phyloP scores from a whole-genome alignment of 2,888 invertebrate genomes.

The Chorisops tibialis region DNA sequence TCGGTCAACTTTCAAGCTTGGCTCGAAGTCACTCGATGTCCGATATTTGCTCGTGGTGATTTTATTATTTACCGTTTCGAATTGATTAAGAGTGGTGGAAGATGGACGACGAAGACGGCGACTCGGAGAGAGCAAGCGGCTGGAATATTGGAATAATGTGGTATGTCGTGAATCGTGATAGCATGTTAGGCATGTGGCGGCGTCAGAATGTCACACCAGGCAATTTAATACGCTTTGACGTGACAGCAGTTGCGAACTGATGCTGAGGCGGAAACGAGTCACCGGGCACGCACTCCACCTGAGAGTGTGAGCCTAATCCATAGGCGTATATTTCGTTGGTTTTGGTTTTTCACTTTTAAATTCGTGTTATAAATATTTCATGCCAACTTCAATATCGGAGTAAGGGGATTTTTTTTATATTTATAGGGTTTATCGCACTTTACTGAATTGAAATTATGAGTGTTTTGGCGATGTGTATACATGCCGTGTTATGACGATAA shows the following conservation, averaged over 20 bases:
- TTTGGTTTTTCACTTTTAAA: constrained; percentile 10
- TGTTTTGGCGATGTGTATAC: too few species aligned
- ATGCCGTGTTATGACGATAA: too few species aligned
- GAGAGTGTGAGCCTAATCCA: background rate
- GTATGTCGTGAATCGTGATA: too few species aligned
- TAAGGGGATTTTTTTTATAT: background rate
- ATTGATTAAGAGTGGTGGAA: too few species aligned
- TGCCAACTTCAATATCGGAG: constrained; percentile 16
- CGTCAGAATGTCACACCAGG: constrained; percentile 32
- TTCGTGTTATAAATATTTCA: constrained; percentile 31
- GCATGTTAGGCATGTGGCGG: constrained; percentile 20
- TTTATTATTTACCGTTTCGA: too few species aligned
- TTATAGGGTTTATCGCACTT: too few species aligned
- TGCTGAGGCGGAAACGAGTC: constrained; percentile 30
- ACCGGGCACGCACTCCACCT: constrained; percentile 30
- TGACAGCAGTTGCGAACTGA: constrained; percentile 32
- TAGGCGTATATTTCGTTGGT: constrained; percentile 2
- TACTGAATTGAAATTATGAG: too few species aligned
- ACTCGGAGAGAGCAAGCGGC: too few species aligned
- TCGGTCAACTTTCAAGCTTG: too few species aligned
- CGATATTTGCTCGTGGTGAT: too few species aligned
- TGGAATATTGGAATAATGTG: background rate
- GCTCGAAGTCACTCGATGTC: too few species aligned
- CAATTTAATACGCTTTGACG: constrained; percentile 29
- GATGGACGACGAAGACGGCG: too few species aligned